A percentile compares a stretch with the other conserved stretches of the same genome.
phyloP scores from a whole-genome alignment of 2,888 invertebrate species.

The Villa cingulata region DNA sequence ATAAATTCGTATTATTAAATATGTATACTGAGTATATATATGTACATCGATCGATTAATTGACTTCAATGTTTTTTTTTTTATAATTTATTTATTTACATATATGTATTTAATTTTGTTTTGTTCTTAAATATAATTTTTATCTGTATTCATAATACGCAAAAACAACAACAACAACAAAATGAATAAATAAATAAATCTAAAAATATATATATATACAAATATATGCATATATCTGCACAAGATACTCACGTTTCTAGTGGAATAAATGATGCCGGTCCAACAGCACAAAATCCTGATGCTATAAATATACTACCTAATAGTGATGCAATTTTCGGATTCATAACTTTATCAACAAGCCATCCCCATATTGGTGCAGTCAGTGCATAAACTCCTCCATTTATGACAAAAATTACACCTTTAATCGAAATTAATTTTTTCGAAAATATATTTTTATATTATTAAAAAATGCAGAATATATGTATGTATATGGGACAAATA shows the following conservation, averaged over 20 bases:
- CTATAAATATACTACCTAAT: conserved; percentile 50
- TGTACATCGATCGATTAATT: too few species aligned
- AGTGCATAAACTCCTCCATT: conserved; percentile 69
- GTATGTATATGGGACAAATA: too few species aligned
- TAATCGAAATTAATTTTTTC: conserved; percentile 26
- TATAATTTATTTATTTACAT: not conserved
- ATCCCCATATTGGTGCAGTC: conserved; percentile 68
- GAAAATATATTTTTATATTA: too few species aligned
- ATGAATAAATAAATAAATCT: too few species aligned
- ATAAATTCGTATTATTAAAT: too few species aligned
- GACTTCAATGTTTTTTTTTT: too few species aligned
- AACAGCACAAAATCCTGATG: conserved; percentile 46
- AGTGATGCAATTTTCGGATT: conserved; percentile 56
- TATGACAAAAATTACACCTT: conserved; percentile 72
- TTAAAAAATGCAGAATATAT: too few species aligned
- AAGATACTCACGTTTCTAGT: conserved; percentile 23
- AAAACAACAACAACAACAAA: too few species aligned
- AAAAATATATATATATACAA: too few species aligned
- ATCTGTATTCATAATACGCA: too few species aligned
- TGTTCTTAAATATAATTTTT: not conserved
- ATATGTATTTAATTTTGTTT: not conserved
- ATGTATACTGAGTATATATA: too few species aligned
- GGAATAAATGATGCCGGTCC: conserved; percentile 71
- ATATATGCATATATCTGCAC: not conserved
- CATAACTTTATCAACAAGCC: conserved; percentile 57